These are phyloP conservation scores for Platysteira castanea DNA, from an alignment of 2,113 vertebrate species.

Conservation along the genomic window DNA sequence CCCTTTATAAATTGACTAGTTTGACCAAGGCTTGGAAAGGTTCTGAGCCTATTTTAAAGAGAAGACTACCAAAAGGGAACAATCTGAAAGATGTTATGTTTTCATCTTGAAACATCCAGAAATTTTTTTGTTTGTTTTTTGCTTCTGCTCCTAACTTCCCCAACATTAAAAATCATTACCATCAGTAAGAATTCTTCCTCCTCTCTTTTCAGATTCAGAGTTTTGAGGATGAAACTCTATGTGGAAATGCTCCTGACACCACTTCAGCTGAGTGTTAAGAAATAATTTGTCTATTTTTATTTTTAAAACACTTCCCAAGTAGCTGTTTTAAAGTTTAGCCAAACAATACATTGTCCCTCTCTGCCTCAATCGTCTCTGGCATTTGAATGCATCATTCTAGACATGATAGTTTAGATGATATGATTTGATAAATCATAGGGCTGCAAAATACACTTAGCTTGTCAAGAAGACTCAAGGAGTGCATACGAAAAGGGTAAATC, in stretches of 20 bases:
- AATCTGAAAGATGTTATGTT: not conserved
- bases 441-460: not conserved
- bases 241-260: conserved; percentile 14
- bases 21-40: not conserved
- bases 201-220: conserved; percentile 57
- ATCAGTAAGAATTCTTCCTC: not conserved
- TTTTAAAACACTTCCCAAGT: not conserved
- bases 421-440: not conserved
- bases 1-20: not conserved
- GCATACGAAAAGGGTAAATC: not conserved
- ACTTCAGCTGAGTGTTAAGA: conserved; percentile 33
- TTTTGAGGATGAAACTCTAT: conserved; percentile 65
- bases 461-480: not conserved
- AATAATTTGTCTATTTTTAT: not conserved
- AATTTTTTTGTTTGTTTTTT: not conserved
- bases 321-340: not conserved
- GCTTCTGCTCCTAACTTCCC: not conserved
- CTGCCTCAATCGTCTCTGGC: not conserved
- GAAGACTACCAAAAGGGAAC: not conserved
- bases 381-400: not conserved
- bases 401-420: not conserved
- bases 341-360: not conserved
- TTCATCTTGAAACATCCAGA: not conserved
- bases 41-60: not conserved
- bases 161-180: not conserved